Conservation (phyloP, 1,140 invertebrate genomes). For the Venturia canescens region DNA sequence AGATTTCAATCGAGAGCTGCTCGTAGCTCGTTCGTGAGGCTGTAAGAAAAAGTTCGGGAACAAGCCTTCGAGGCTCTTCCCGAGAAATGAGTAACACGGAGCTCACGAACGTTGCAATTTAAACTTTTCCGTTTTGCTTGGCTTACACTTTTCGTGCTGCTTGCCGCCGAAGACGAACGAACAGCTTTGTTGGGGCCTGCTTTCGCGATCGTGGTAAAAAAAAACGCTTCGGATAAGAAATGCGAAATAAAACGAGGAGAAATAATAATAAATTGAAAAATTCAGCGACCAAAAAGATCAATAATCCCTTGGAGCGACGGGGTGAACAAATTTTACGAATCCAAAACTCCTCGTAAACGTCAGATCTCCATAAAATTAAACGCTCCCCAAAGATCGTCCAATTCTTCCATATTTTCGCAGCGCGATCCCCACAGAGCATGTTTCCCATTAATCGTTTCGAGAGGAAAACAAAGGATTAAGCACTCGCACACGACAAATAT, state of each 20-base stretch:
- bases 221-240: background rate
- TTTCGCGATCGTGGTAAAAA: slow-evolving; percentile 19
- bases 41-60: background rate
- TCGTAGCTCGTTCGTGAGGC: slow-evolving; percentile 57
- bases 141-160: slow-evolving; percentile 45
- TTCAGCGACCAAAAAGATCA: too few species aligned
- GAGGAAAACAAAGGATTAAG: too few species aligned
- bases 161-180: background rate
- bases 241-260: too few species aligned
- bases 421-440: too few species aligned
- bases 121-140: slow-evolving; percentile 56
- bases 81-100: slow-evolving; percentile 27
- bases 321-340: too few species aligned
- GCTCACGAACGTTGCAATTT: slow-evolving; percentile 55
- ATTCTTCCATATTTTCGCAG: too few species aligned
- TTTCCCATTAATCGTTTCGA: too few species aligned
- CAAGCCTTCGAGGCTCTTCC: slow-evolving; percentile 45
- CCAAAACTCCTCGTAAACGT: too few species aligned
- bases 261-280: too few species aligned
- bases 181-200: slow-evolving; percentile 26
- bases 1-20: slow-evolving; percentile 66
- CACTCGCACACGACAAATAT: background rate
- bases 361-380: too few species aligned
- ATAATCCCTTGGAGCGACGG: too few species aligned
- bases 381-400: too few species aligned